Percentiles rank a stretch among this genome's conserved stretches.
phyloP scores from a whole-genome alignment of 2,113 vertebrate genomes.

The Ochotona curzoniae region DNA sequence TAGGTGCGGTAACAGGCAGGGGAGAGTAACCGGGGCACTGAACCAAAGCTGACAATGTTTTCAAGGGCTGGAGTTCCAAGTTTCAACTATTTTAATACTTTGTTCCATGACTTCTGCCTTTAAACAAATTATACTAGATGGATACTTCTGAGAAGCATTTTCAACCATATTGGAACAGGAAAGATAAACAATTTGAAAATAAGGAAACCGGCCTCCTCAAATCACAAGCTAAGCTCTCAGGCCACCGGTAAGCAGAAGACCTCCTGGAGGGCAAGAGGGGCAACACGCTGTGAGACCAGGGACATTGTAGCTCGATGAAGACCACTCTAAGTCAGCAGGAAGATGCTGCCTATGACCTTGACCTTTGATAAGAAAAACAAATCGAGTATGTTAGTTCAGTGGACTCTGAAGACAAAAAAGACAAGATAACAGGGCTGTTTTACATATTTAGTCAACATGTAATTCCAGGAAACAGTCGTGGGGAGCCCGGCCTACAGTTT shows the following conservation, averaged over 20 bases:
- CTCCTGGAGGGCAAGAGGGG: neutral
- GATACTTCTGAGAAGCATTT: neutral
- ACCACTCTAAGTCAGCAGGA: neutral
- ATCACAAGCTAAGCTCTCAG: neutral
- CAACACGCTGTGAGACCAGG: neutral
- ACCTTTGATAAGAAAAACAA: neutral
- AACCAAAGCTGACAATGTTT: neutral
- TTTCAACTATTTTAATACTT: neutral
- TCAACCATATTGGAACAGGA: neutral
- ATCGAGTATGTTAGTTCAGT: neutral
- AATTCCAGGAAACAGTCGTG: neutral
- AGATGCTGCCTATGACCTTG: neutral
- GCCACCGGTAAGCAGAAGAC: neutral
- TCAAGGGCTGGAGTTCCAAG: neutral
- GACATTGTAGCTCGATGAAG: neutral
- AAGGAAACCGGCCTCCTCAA: neutral
- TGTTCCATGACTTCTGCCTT: neutral
- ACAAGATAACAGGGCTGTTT: neutral
- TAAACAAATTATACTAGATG: neutral
- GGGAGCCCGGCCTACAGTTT: neutral
- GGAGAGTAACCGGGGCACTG: neutral
- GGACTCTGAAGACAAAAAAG: neutral
- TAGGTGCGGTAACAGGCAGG: no score
- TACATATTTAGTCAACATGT: neutral
- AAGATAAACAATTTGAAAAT: neutral